These are phyloP conservation scores for Agapornis roseicollis DNA, from an alignment of 2,113 vertebrate genomes.

Conservation along the genomic window DNA sequence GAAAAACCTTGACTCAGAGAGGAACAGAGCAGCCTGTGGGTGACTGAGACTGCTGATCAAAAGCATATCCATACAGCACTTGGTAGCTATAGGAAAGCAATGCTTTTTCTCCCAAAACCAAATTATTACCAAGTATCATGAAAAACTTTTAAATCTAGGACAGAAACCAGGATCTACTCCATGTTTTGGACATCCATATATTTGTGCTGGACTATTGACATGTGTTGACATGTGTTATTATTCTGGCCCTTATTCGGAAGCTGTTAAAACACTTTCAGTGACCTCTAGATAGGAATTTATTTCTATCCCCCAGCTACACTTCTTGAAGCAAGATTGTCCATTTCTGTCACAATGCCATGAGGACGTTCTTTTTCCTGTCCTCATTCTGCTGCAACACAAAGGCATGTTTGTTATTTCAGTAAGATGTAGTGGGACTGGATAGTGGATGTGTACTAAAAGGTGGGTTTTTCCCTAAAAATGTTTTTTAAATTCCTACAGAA, in stretches of 20 bases:
- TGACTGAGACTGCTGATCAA: neutral
- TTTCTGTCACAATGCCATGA: neutral
- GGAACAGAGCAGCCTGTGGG: neutral
- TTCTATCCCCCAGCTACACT: neutral
- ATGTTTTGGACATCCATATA: rapidly evolving
- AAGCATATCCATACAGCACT: neutral
- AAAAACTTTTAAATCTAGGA: neutral
- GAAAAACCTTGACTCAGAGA: neutral
- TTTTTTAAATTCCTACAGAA: neutral
- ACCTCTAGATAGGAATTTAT: neutral
- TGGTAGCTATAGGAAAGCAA: neutral
- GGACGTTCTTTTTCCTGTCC: rapidly evolving
- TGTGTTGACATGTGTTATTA: rapidly evolving
- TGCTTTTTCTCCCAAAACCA: neutral
- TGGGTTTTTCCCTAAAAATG: rapidly evolving
- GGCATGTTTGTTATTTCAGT: neutral
- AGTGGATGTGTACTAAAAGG: neutral
- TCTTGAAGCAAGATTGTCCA: neutral
- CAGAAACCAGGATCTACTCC: neutral
- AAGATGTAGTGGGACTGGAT: neutral
- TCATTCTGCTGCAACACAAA: neutral
- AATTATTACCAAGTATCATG: neutral
- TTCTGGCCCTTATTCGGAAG: neutral
- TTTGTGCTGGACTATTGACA: neutral
- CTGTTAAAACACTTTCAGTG: neutral